Evolutionary conservation across 2,888 invertebrate genomes (phyloP).

Genomic region (Plemyria rubiginata): DNA sequence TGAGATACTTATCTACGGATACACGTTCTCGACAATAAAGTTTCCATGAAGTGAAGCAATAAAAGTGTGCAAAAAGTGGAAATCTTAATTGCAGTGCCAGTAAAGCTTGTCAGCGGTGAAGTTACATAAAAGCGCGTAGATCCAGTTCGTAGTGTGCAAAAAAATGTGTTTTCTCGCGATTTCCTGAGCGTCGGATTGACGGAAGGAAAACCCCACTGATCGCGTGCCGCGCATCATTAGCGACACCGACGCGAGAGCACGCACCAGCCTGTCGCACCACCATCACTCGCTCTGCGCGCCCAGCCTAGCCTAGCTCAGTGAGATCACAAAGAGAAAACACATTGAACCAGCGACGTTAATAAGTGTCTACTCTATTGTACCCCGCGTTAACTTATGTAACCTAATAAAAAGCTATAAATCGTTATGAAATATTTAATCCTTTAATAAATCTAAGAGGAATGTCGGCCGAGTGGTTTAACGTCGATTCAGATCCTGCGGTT

Average conservation of each 20-base stretch:
- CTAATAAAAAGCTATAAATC: constrained; percentile 75
- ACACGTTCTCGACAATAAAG: constrained; percentile 81
- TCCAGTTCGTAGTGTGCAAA: constrained; percentile 76
- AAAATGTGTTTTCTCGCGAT: constrained; percentile 80
- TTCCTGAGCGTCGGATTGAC: constrained; percentile 73
- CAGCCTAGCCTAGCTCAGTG: constrained; percentile 21
- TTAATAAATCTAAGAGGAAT: constrained; percentile 66
- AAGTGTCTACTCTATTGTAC: constrained; percentile 68
- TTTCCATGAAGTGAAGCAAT: constrained; percentile 83
- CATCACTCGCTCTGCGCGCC: constrained; percentile 34
- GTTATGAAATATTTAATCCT: constrained; percentile 72
- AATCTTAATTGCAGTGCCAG: constrained; percentile 79
- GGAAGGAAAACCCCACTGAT: constrained; percentile 82
- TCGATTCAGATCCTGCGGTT: constrained; percentile 62
- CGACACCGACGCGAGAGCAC: constrained; percentile 49
- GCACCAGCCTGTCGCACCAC: constrained; percentile 51
- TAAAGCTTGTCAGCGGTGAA: constrained; percentile 73
- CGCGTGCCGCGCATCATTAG: constrained; percentile 77
- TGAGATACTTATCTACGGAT: constrained; percentile 78
- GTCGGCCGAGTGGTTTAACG: constrained; percentile 62
- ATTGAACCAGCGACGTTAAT: constrained; percentile 66
- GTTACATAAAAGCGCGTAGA: constrained; percentile 80
- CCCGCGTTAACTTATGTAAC: constrained; percentile 67
- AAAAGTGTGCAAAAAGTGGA: constrained; percentile 82
- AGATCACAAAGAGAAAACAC: constrained; percentile 53